A percentile compares a stretch with the other conserved stretches of the same genome.
These are phyloP conservation scores for Hemicrepidius hirtus DNA, from an alignment of 2,888 invertebrate genomes.

Conservation along the genomic window DNA sequence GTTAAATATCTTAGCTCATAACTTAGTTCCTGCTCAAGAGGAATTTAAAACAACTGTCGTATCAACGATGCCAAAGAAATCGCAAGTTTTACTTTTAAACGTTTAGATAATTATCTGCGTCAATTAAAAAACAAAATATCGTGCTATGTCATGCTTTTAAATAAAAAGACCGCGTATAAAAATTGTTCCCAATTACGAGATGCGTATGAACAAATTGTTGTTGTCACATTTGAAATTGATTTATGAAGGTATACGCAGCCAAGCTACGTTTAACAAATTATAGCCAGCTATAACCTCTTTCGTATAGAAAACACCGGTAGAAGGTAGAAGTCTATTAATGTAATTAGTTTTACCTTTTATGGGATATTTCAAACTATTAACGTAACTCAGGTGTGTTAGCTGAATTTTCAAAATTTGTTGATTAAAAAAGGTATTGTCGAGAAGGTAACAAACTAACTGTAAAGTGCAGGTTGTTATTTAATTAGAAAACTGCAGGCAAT, in stretches of 20 bases:
- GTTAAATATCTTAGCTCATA: neutral
- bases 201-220: slow-evolving; percentile 37
- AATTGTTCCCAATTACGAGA: slow-evolving; percentile 31
- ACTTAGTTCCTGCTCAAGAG: neutral
- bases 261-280: slow-evolving; percentile 38
- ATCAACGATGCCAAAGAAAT: neutral
- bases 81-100: neutral
- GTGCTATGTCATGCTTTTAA: slow-evolving; percentile 34
- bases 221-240: slow-evolving; percentile 42
- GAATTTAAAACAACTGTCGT: neutral
- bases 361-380: slow-evolving; percentile 30
- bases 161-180: slow-evolving; percentile 15
- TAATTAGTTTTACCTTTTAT: slow-evolving; percentile 44
- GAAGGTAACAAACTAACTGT: neutral
- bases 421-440: neutral
- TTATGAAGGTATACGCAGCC: slow-evolving; percentile 29
- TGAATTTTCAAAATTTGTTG: neutral
- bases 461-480: neutral
- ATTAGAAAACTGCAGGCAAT: neutral
- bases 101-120: neutral
- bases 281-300: slow-evolving; percentile 27
- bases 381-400: slow-evolving; percentile 27
- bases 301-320: slow-evolving; percentile 40
- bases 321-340: slow-evolving; percentile 39
- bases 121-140: neutral